These are phyloP conservation scores for Cladorhizidae sp. DNA, from an alignment of 37 sponge, comb jelly and placozoan genomes.

Conservation along the genomic window DNA sequence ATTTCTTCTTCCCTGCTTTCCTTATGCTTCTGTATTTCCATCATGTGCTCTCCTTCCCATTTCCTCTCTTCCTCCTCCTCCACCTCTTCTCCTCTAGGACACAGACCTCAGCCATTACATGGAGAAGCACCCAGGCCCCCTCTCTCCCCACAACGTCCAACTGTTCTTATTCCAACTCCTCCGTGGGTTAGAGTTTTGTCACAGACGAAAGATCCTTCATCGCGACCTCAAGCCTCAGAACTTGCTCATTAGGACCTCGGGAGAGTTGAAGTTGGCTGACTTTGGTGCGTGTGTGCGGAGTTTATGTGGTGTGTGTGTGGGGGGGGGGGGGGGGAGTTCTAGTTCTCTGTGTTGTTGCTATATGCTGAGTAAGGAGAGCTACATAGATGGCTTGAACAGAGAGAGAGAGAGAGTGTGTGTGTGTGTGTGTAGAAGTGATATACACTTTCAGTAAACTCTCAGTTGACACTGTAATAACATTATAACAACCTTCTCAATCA, in stretches of 20 bases:
- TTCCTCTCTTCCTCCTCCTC: background rate
- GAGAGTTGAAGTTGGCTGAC: slow-evolving; percentile 95
- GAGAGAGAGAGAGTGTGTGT: too few relatives aligned
- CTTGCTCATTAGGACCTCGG: slow-evolving; percentile 78
- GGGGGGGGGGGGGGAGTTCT: too few relatives aligned
- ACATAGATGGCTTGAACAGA: too few relatives aligned
- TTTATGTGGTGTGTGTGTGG: too few relatives aligned
- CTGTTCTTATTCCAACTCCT: slow-evolving; percentile 91
- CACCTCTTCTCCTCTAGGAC: slow-evolving; percentile 47
- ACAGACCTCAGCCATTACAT: slow-evolving; percentile 94
- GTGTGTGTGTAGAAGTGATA: too few relatives aligned
- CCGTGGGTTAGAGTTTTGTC: slow-evolving; percentile 89
- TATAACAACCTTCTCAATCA: too few relatives aligned
- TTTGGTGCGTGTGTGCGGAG: slow-evolving; percentile 87
- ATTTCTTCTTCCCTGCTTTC: background rate
- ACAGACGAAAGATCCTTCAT: slow-evolving; percentile 90
- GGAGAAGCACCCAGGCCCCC: slow-evolving; percentile 85
- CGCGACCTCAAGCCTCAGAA: slow-evolving; percentile 98
- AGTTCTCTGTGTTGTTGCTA: too few relatives aligned
- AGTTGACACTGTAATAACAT: too few relatives aligned
- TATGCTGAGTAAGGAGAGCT: too few relatives aligned
- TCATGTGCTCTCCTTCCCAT: background rate
- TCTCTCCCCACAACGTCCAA: slow-evolving; percentile 82
- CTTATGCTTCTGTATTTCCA: slow-evolving; percentile 4
- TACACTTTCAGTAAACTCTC: too few relatives aligned